These are phyloP conservation scores for Caenorhabditis sp. DNA, from an alignment of 2,888 invertebrate genomes.

Conservation along the genomic window DNA sequence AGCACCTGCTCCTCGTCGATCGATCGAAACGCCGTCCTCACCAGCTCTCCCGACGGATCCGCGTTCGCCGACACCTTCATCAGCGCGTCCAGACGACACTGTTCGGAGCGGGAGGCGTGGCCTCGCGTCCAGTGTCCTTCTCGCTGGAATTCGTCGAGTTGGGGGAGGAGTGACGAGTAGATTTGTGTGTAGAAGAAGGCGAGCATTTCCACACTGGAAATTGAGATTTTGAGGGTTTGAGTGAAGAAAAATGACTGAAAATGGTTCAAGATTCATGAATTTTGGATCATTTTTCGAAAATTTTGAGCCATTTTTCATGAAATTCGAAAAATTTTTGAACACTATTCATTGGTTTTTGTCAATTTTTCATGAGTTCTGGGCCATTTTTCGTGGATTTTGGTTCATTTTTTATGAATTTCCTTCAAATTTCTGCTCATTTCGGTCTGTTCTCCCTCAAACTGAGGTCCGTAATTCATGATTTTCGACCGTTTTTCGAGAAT, in stretches of 20 bases:
- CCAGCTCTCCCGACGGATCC: slow-evolving; percentile 57
- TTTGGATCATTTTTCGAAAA: not conserved
- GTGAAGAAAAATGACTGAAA: not conserved
- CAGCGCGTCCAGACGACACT: slow-evolving; percentile 53
- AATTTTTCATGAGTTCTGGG: no score
- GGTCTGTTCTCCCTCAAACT: no score
- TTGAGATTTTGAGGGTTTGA: not conserved
- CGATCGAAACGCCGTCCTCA: slow-evolving; percentile 54
- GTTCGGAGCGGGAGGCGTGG: slow-evolving; percentile 14
- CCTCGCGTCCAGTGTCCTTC: slow-evolving; percentile 2
- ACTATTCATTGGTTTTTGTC: no score
- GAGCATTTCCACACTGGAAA: slow-evolving; percentile 28
- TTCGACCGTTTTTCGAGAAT: no score
- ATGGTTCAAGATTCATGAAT: not conserved
- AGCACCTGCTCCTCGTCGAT: slow-evolving; percentile 63
- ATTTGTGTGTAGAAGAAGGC: slow-evolving; percentile 47
- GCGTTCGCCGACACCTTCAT: slow-evolving; percentile 57
- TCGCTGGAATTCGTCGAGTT: slow-evolving; percentile 34
- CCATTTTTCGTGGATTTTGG: no score
- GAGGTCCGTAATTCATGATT: no score
- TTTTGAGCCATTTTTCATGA: no score
- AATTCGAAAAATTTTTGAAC: no score
- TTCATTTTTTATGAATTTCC: no score
- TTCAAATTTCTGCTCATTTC: no score
- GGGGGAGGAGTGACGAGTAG: slow-evolving; percentile 43